A percentile compares a stretch with the other conserved stretches of the same genome.
Evolutionary conservation across 37 sponge, comb jelly and placozoan species (phyloP).

Genomic region (Cladorhizidae sp.): DNA sequence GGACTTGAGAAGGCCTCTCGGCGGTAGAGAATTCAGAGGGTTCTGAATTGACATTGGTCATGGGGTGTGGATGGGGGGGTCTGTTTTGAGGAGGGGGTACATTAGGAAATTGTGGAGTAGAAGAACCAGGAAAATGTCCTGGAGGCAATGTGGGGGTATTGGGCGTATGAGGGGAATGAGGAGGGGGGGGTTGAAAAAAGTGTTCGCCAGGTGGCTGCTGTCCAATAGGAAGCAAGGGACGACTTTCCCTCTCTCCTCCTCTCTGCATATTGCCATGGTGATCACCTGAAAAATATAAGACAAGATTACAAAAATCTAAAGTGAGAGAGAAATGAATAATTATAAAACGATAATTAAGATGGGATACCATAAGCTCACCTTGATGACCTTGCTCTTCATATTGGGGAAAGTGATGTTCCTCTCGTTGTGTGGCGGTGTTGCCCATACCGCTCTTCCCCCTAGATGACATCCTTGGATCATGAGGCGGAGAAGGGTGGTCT

Average conservation of each 20-base stretch:
- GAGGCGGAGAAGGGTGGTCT: no score
- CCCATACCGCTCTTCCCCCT: no score
- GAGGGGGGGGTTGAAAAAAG: conserved; percentile 1
- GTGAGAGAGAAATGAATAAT: no score
- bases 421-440: neutral
- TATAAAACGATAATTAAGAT: no score
- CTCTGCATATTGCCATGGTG: neutral
- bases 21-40: neutral
- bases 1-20: no score
- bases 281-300: no score
- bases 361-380: no score
- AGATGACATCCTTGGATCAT: no score
- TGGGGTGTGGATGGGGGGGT: neutral
- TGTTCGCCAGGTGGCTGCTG: conserved; percentile 15
- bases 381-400: neutral
- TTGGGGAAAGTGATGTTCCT: neutral
- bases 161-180: neutral
- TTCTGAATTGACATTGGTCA: neutral
- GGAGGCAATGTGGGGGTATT: neutral
- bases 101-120: neutral
- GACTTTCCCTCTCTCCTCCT: neutral
- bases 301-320: no score
- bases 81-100: neutral
- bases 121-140: conserved; percentile 1
- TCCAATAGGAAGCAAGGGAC: neutral